Base-by-base conservation (phyloP, 2,113 vertebrate species). In the Triplophysa tibetana region DNA sequence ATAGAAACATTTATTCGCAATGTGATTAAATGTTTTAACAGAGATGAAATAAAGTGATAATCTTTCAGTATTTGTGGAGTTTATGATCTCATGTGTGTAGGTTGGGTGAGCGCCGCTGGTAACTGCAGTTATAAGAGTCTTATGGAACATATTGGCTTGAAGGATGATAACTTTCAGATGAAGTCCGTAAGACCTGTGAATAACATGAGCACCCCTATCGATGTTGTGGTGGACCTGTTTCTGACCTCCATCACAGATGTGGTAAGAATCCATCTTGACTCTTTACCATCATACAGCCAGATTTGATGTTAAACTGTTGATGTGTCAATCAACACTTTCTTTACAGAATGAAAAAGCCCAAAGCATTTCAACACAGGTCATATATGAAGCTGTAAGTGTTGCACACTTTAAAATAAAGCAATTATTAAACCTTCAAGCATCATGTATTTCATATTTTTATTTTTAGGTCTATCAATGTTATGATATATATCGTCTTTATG, bases 121-220 rank as follows among this genome's bases (percentile, higher is more conserved):
- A 19, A 79, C 80, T 95, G 94, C 83, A 91, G 91, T 2, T 94
- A 94, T 63, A 60, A 80, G 0, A 21, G 81, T 16, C 83, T 96
- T 0, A 76, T 88, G 0, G 69, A 88, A 1, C 48, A 95, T 69
- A 77, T 95, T 8, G 91, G 93, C 4, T 1, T 93, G 14, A 89
- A 88, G 1, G 63, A 82, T 1, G 26, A 65, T 0, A 43, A 88
- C 19, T 45, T 84, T 2, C n/a, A 85, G n/a, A 83, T 91, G 0
- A 0, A 75, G 0, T 73, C 84, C 19, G 65, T 90, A 6, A 87
- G 93, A 21, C 94, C 95, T 0, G 94, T 94, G 62, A 72, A 4
- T 1, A 67, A 89, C 83, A 85, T 85, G 89, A 82, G 29, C 0
- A 76, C 78, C 17, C 41, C 72, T 48, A 62, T 38, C 4, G 0